Conservation (phyloP, 1,140 invertebrate species). For the Drosophila arizonae region DNA sequence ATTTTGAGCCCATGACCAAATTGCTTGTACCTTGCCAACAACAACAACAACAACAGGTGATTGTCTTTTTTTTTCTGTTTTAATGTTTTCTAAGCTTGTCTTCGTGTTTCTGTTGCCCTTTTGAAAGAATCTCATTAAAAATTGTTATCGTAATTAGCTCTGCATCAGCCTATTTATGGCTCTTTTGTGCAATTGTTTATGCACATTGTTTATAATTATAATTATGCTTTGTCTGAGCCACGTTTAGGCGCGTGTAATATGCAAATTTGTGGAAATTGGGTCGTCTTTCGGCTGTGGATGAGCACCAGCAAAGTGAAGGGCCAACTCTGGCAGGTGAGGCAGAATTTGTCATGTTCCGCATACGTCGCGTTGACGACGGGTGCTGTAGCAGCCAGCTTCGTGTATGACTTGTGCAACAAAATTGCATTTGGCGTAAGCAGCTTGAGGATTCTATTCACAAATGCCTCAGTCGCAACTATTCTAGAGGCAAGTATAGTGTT, state of each 20-base stretch:
- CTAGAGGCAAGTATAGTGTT: no score
- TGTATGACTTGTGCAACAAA: conserved; percentile 13
- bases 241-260: conserved; percentile 53
- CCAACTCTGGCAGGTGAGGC: neutral
- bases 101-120: neutral
- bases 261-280: conserved; percentile 71
- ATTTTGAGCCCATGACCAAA: conserved; percentile 21
- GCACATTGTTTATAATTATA: conserved; percentile 43
- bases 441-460: neutral
- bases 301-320: conserved; percentile 59
- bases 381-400: neutral
- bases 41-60: neutral
- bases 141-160: conserved; percentile 52
- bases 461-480: neutral
- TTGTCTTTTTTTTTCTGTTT: conserved; percentile 3
- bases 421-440: neutral
- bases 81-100: neutral
- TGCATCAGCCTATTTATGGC: conserved; percentile 12
- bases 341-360: conserved; percentile 12
- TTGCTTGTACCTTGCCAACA: conserved; percentile 8
- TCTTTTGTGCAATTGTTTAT: conserved; percentile 35
- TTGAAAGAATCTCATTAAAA: conserved; percentile 47
- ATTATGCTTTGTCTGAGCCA: conserved; percentile 41
- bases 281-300: conserved; percentile 19
- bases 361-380: neutral